phyloP scores from a whole-genome alignment of 1,140 invertebrate genomes.

The Nylanderia fulva region DNA sequence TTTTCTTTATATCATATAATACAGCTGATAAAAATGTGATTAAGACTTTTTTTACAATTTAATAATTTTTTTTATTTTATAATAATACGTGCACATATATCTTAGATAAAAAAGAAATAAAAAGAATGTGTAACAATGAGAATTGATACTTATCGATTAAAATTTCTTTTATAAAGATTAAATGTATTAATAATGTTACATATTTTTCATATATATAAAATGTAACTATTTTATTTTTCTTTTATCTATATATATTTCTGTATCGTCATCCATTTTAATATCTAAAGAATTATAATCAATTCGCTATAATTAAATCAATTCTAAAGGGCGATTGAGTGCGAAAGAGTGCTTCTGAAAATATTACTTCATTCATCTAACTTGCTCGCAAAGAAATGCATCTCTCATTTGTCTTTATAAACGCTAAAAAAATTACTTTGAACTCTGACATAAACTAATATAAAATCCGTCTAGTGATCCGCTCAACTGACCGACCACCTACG shows the following conservation, averaged over 20 bases:
- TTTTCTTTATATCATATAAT: neutral
- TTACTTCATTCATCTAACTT: neutral
- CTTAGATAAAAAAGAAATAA: neutral
- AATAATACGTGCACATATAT: neutral
- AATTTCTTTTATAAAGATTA: neutral
- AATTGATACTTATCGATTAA: neutral
- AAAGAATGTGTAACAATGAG: neutral
- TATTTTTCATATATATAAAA: neutral
- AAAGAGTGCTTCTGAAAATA: neutral
- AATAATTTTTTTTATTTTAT: neutral
- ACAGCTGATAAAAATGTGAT: neutral
- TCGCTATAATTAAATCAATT: neutral
- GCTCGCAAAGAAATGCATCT: neutral
- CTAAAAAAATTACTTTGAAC: conserved; percentile 36
- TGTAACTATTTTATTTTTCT: neutral
- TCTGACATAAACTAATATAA: conserved; percentile 48
- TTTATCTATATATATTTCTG: neutral
- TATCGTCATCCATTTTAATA: neutral
- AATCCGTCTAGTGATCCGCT: conserved; percentile 25
- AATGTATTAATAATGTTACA: neutral
- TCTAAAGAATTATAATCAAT: neutral
- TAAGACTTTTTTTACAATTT: too few species aligned
- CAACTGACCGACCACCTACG: neutral
- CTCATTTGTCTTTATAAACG: neutral
- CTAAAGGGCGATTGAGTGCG: neutral